Evolutionary conservation across 2,113 vertebrate genomes (phyloP).

Genomic region (Ailurus styani): DNA sequence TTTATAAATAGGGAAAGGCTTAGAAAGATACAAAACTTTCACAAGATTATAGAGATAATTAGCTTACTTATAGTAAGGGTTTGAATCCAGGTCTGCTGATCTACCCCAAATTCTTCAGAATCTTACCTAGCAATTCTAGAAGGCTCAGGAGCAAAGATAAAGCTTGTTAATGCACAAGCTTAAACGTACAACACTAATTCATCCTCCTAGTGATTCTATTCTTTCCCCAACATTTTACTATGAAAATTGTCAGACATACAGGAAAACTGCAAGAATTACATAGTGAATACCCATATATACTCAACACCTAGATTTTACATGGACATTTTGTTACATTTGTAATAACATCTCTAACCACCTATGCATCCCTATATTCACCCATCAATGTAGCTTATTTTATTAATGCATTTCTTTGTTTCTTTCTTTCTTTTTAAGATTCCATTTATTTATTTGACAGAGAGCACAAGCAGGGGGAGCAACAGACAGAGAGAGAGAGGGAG

Average conservation of each 20-base stretch:
- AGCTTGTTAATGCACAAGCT: neutral
- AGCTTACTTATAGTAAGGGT: neutral
- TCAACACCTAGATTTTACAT: neutral
- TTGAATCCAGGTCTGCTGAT: neutral
- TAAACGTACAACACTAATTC: conserved; percentile 10
- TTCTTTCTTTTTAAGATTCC: neutral
- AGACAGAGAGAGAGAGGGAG: neutral
- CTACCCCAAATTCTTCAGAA: neutral
- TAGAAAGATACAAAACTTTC: neutral
- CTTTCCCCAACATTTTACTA: neutral
- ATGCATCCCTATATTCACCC: neutral
- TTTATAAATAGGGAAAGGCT: neutral
- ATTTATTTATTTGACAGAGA: neutral
- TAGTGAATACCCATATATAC: neutral
- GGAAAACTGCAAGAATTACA: neutral
- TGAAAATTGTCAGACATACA: neutral
- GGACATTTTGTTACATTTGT: neutral
- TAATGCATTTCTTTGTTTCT: neutral
- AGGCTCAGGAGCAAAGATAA: neutral
- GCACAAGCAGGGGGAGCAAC: neutral
- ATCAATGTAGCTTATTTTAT: neutral
- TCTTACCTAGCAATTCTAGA: neutral
- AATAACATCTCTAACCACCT: neutral
- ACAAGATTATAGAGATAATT: neutral
- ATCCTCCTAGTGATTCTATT: neutral